Evolutionary conservation across 1,140 invertebrate genomes (phyloP), one percentile per base, ranked within the genome.

Genomic region (Ridgeia piscesae): DNA sequence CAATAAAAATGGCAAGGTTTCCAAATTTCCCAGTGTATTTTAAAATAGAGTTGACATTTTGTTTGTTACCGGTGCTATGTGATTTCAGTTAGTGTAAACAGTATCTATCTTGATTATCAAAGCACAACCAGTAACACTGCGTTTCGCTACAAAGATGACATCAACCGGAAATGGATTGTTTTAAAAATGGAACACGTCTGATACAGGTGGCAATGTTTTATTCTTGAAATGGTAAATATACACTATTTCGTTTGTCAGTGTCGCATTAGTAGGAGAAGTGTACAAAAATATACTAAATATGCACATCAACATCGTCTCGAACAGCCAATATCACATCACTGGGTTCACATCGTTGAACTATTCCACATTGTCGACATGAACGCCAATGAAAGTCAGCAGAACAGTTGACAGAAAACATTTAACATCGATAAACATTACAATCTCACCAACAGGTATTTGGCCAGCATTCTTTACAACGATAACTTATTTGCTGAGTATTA

Each of bases 271-370:
- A 77, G 27, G 58, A 21, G 58, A 77, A 77, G 58, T 21, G 58
- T 77, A 77, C 58, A 77, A 77, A 77, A 77, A 77, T 77, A 77
- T 77, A 77, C 58, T 77, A 77, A 77, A 77, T 77, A 77, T 77
- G 27, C 58, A 77, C 58, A 77, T 77, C 17, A 77, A 77, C 58
- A 77, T 77, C 58, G 27, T 77, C 58, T 50, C 8, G 48, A 50
- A 50, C 48, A 77, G 17, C 58, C 58, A 31, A 77, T 77, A 77
- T 77, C 6, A 21, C 27, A 77, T 77, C 58, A 77, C 58, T 77
- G 58, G 58, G 58, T 77, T 77, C 58, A 77, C 27, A 77, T 77
- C 58, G 58, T 77, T 77, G 17, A 27, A 77, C 58, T 27, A 77
- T 4, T 77, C 58, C 58, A 77, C 27, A 77, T 21, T 14, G 58